Evolutionary conservation across 2,797 vertebrate species (phyloP).

Genomic region (Anabacerthia variegaticeps): DNA sequence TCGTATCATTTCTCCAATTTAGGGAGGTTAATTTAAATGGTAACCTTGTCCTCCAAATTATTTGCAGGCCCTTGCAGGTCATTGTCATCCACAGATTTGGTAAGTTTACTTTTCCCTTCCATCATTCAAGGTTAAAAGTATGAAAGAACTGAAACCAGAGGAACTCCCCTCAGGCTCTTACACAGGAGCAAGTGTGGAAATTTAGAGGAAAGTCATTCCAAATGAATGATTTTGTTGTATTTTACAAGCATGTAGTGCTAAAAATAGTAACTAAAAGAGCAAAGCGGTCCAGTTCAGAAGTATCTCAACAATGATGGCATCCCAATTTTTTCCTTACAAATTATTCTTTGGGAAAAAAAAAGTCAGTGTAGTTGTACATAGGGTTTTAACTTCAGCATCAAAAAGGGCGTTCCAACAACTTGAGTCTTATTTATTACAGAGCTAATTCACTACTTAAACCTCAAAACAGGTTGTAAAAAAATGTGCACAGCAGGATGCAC

Average conservation of each 20-base stretch:
- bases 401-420: background rate
- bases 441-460: background rate
- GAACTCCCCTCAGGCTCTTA: slow-evolving; percentile 42
- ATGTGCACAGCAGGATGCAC: too few species aligned
- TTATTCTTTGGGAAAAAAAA: background rate
- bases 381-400: background rate
- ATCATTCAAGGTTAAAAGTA: slow-evolving; percentile 43
- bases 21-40: slow-evolving; percentile 62
- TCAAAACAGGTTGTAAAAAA: background rate
- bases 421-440: background rate
- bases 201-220: slow-evolving; percentile 37
- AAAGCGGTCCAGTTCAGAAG: background rate
- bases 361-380: background rate
- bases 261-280: background rate
- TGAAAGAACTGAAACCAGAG: slow-evolving; percentile 15
- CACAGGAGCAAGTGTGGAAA: background rate
- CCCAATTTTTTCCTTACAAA: background rate
- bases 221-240: slow-evolving; percentile 18
- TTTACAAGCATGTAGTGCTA: background rate
- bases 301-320: background rate
- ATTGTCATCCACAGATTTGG: background rate
- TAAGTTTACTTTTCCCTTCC: slow-evolving; percentile 37
- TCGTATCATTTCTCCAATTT: slow-evolving; percentile 25
- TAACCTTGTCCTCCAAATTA: slow-evolving; percentile 46
- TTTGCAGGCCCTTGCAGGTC: slow-evolving; percentile 15